phyloP scores from a whole-genome alignment of 2,888 invertebrate species.

The Dynastes tityus region DNA sequence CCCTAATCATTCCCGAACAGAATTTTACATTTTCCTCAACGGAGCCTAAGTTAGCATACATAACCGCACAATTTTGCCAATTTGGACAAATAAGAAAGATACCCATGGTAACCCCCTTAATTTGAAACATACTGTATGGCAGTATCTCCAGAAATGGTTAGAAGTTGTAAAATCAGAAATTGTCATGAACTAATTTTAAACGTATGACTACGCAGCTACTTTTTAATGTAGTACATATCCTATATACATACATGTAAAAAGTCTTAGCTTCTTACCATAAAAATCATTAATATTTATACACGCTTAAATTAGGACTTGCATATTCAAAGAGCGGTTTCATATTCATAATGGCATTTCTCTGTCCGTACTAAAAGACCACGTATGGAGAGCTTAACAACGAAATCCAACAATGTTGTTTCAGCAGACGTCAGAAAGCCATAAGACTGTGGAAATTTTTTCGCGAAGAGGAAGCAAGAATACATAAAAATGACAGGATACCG shows the following conservation, averaged over 20 bases:
- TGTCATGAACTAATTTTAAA: too few species aligned
- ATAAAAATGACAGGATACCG: conserved; percentile 68
- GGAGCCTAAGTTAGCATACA: too few species aligned
- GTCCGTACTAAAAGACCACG: conserved; percentile 34
- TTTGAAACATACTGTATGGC: too few species aligned
- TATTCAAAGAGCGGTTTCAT: conserved; percentile 33
- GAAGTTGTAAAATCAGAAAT: too few species aligned
- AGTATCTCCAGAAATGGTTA: too few species aligned
- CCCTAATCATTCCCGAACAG: too few species aligned
- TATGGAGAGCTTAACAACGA: conserved; percentile 45
- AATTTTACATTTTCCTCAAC: too few species aligned
- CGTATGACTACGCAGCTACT: too few species aligned
- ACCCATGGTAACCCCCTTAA: too few species aligned
- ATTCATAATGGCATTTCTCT: conserved; percentile 30
- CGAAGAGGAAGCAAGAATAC: conserved; percentile 62
- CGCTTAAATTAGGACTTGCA: conserved; percentile 20
- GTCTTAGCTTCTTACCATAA: neutral
- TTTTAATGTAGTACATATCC: too few species aligned
- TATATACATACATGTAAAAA: neutral
- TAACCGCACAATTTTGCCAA: too few species aligned
- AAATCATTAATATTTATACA: conserved; percentile 35
- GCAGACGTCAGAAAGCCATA: conserved; percentile 65
- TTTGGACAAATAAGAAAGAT: too few species aligned
- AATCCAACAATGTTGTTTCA: conserved; percentile 59
- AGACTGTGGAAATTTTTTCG: conserved; percentile 64